Evolutionary conservation across 92 coral and sea anemone species (phyloP).

Genomic region (Actinostola sp.): DNA sequence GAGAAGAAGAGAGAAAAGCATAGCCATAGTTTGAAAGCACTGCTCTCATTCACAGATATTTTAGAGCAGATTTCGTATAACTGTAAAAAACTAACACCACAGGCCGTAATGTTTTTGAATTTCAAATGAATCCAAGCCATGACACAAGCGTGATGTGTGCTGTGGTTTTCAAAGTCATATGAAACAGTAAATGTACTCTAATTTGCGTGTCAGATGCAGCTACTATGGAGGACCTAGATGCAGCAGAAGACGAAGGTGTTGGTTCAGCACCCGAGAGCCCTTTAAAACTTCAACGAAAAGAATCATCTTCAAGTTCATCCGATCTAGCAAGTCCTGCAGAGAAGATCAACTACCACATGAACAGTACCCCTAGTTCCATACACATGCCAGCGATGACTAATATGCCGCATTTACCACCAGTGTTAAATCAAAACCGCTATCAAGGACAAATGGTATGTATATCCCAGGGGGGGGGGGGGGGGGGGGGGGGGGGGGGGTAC

Average conservation of each 20-base stretch:
- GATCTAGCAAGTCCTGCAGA: slow-evolving; percentile 78
- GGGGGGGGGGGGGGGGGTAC: no score
- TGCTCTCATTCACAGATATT: no score
- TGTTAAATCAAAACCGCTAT: slow-evolving; percentile 3
- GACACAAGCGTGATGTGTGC: no score
- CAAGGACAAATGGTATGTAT: slow-evolving; percentile 24
- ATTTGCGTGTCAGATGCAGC: slow-evolving; percentile 60
- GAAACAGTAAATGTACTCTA: no score
- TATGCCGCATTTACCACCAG: slow-evolving; percentile 5
- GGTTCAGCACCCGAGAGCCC: slow-evolving; percentile 84
- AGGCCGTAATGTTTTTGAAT: no score
- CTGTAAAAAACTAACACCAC: no score
- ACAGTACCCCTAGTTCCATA: slow-evolving; percentile 4
- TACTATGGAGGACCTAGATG: slow-evolving; percentile 79
- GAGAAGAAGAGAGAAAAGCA: no score
- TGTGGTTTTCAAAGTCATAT: no score
- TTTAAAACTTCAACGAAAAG: slow-evolving; percentile 66
- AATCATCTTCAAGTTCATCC: slow-evolving; percentile 76
- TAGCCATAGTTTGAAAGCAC: no score
- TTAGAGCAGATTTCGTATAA: no score
- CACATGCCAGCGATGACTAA: slow-evolving; percentile 14
- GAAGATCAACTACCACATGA: slow-evolving; percentile 16
- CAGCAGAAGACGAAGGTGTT: slow-evolving; percentile 76
- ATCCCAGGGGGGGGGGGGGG: no score
- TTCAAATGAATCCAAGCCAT: no score